phyloP scores from a whole-genome alignment of 2,797 vertebrate genomes.

The Cetoscarus ocellatus region DNA sequence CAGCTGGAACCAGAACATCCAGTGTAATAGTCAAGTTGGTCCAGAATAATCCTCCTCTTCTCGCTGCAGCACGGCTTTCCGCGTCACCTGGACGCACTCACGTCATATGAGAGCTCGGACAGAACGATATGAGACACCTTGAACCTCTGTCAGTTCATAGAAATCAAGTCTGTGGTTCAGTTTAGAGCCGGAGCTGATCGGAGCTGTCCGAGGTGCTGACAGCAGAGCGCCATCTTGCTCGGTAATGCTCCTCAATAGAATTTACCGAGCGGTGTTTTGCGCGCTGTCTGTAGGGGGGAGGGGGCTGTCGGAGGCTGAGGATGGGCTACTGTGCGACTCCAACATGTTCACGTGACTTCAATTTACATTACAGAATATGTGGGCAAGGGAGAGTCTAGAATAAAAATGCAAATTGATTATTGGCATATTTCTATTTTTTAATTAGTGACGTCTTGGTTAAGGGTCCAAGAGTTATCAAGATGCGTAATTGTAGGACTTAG shows the following conservation, averaged over 20 bases:
- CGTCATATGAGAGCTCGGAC: constrained; percentile 1
- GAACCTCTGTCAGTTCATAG: background rate
- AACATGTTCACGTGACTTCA: constrained; percentile 26
- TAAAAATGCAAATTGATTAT: too few relatives aligned
- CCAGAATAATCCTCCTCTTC: background rate
- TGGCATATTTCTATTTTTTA: too few relatives aligned
- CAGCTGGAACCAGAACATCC: background rate
- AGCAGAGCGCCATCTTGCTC: constrained; percentile 85
- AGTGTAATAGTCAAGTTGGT: constrained; percentile 16
- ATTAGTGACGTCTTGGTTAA: too few relatives aligned
- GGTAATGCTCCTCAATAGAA: constrained; percentile 56
- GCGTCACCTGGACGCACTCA: constrained; percentile 41
- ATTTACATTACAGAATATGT: background rate
- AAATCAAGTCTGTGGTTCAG: background rate
- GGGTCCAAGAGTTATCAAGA: too few relatives aligned
- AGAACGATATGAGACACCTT: background rate
- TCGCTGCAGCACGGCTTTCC: constrained; percentile 31
- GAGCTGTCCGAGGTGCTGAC: constrained; percentile 88
- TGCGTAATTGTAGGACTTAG: too few relatives aligned
- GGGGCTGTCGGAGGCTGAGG: constrained; percentile 4
- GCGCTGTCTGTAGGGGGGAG: constrained; percentile 47
- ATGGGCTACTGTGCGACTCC: constrained; percentile 35
- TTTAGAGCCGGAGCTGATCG: constrained; percentile 6
- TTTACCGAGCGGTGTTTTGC: constrained; percentile 49
- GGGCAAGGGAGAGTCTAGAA: background rate